Evolutionary conservation across 2,113 vertebrate species (phyloP).

Genomic region (Megaceryle maxima): DNA sequence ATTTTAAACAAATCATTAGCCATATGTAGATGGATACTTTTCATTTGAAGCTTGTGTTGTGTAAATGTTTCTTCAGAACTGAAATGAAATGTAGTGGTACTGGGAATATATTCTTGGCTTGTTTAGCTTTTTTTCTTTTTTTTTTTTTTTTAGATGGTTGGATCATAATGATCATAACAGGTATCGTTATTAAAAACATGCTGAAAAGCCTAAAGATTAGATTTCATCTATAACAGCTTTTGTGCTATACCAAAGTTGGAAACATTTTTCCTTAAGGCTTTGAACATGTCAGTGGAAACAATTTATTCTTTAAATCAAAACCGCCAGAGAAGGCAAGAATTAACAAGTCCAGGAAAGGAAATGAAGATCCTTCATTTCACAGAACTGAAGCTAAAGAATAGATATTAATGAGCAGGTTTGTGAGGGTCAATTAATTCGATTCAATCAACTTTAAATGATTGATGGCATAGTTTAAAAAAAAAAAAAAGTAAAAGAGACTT

Average conservation of each 20-base stretch:
- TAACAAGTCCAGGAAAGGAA: not conserved
- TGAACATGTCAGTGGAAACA: not conserved
- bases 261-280: not conserved
- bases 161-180: not conserved
- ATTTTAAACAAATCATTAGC: not conserved
- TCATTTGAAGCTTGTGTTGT: not conserved
- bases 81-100: not conserved
- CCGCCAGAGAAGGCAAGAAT: not conserved
- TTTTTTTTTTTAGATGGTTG: not conserved
- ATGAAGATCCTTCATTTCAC: not conserved
- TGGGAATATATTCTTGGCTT: not conserved
- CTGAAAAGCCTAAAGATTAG: not conserved
- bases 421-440: not conserved
- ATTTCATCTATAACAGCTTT: not conserved
- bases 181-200: not conserved
- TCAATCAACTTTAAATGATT: not conserved
- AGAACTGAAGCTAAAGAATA: not conserved
- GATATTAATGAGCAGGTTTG: not conserved
- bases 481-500: not conserved
- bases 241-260: not conserved
- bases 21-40: not conserved
- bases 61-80: not conserved
- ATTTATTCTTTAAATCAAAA: constrained; percentile 36
- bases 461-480: not conserved
- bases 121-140: not conserved